These are phyloP conservation scores for Lamprotornis superbus DNA, from an alignment of 2,113 vertebrate species.

Conservation along the genomic window DNA sequence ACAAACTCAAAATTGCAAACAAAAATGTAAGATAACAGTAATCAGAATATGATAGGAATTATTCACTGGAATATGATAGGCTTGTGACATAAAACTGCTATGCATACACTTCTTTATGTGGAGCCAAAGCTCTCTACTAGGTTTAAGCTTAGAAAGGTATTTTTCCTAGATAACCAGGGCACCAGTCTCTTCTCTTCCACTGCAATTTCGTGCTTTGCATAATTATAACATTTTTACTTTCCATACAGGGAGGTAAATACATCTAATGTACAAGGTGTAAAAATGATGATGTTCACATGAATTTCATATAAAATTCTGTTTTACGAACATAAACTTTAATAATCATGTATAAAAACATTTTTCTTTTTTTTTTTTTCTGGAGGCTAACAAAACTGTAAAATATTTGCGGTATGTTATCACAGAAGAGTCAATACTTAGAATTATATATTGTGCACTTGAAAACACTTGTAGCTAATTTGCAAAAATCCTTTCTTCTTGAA, in stretches of 20 bases:
- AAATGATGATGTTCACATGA: background rate
- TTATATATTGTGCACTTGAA: background rate
- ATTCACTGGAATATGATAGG: background rate
- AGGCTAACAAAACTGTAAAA: background rate
- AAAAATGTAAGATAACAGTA: background rate
- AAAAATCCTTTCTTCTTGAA: background rate
- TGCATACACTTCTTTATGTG: background rate
- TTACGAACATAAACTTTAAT: background rate
- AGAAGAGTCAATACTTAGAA: background rate
- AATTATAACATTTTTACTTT: background rate
- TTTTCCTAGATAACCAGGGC: background rate
- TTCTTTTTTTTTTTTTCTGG: background rate
- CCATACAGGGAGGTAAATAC: background rate
- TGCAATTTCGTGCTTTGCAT: background rate
- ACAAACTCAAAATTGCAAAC: background rate
- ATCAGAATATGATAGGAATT: background rate
- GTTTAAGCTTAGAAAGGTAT: background rate
- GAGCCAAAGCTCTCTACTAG: background rate
- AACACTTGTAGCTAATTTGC: background rate
- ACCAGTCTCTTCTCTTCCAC: background rate
- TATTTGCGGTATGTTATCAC: background rate
- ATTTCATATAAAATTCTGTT: background rate
- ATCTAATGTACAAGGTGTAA: background rate
- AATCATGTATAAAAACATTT: background rate
- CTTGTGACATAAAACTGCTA: background rate